Conservation (phyloP, 2,113 vertebrate genomes). For the Aleadryas rufinucha region DNA sequence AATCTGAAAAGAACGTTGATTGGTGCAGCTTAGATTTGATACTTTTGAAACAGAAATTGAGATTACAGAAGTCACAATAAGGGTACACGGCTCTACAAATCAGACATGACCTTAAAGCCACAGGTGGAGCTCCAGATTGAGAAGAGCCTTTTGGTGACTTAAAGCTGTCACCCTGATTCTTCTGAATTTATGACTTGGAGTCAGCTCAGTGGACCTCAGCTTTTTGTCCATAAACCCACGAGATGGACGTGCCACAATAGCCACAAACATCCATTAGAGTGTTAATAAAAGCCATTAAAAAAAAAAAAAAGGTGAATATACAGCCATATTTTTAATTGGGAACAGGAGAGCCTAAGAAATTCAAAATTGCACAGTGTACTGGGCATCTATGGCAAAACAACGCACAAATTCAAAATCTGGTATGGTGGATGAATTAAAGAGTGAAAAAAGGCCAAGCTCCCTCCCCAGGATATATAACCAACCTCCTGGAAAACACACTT, state of each 20-base stretch:
- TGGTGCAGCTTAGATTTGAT: not conserved
- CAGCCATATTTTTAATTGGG: not conserved
- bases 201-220: not conserved
- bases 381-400: not conserved
- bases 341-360: not conserved
- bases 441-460: not conserved
- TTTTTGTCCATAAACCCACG: not conserved
- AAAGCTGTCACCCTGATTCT: not conserved
- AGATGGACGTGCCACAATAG: accelerated
- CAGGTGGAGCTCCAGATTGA: not conserved
- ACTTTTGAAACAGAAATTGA: not conserved
- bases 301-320: not conserved
- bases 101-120: not conserved
- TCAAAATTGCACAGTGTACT: not conserved
- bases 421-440: not conserved
- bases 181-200: not conserved
- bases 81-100: not conserved
- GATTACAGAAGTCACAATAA: not conserved
- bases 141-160: not conserved
- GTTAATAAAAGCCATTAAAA: not conserved
- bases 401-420: not conserved
- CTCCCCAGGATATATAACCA: not conserved
- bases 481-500: not conserved
- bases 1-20: not conserved
- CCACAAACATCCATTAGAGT: not conserved